Evolutionary conservation across 2,888 invertebrate genomes (phyloP).

Genomic region (Prosopocoilus inquinatus): DNA sequence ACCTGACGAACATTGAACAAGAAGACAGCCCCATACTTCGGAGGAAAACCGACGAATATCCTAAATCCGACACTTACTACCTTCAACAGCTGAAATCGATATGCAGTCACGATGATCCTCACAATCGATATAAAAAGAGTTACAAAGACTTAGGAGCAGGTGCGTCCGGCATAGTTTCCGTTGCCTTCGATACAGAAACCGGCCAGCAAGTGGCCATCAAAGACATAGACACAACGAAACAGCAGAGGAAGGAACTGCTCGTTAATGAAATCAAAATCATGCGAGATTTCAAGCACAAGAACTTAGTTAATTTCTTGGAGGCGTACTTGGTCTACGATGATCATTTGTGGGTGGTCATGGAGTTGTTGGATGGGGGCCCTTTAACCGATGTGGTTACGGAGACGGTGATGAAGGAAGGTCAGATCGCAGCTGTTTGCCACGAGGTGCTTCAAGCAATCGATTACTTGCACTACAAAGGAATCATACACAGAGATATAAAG

Average conservation of each 20-base stretch:
- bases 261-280: constrained; percentile 92
- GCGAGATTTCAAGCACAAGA: constrained; percentile 89
- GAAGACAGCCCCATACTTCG: constrained; percentile 58
- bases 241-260: constrained; percentile 93
- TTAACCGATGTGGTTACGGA: constrained; percentile 96
- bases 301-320: constrained; percentile 93
- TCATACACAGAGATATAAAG: constrained; percentile 94
- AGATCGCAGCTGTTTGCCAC: constrained; percentile 92
- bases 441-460: constrained; percentile 86
- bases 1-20: constrained; percentile 46
- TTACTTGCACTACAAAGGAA: constrained; percentile 85
- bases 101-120: constrained; percentile 81
- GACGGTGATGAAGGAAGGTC: constrained; percentile 94
- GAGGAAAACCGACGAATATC: constrained; percentile 49
- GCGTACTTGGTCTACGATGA: constrained; percentile 83
- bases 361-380: constrained; percentile 91
- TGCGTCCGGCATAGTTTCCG: constrained; percentile 90
- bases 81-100: constrained; percentile 69
- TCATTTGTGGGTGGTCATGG: constrained; percentile 97
- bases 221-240: constrained; percentile 91
- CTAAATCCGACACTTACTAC: constrained; percentile 72
- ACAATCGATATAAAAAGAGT: constrained; percentile 71
- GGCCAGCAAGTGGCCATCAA: constrained; percentile 88
- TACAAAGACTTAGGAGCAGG: constrained; percentile 87
- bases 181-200: constrained; percentile 75